A percentile compares a stretch with the other conserved stretches of the same genome.
Evolutionary conservation across 1,140 invertebrate species (phyloP).

Genomic region (Parasteatoda tepidariorum): DNA sequence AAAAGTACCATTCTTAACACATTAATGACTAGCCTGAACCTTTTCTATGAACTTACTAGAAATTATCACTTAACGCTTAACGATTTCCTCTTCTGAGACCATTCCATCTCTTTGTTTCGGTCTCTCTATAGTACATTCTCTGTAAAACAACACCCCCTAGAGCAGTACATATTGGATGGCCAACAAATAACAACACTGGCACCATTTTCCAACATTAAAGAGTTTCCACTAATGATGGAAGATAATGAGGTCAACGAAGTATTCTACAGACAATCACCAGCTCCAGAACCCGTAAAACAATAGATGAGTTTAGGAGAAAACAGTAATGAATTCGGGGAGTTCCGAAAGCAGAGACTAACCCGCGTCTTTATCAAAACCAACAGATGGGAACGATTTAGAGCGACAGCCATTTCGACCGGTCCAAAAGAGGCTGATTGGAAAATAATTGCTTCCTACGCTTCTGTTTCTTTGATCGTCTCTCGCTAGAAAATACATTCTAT

Average conservation of each 20-base stretch:
- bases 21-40: too few relatives aligned
- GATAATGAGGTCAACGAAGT: background rate
- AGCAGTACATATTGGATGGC: background rate
- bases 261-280: background rate
- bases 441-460: background rate
- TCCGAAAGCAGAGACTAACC: background rate
- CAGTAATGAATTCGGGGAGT: background rate
- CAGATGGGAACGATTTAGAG: background rate
- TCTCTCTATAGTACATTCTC: too few relatives aligned
- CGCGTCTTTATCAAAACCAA: background rate
- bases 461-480: background rate
- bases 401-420: background rate
- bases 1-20: too few relatives aligned
- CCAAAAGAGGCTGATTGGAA: background rate
- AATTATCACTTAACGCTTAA: too few relatives aligned
- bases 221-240: background rate
- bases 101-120: too few relatives aligned
- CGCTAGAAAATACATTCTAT: too few relatives aligned
- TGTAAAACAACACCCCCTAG: background rate
- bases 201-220: background rate
- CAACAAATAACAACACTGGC: background rate
- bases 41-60: too few relatives aligned
- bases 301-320: background rate
- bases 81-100: too few relatives aligned
- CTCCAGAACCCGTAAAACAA: background rate